A percentile compares a stretch with the other conserved stretches of the same genome.
Evolutionary conservation across 1,140 invertebrate species (phyloP).

Genomic region (Drosophila trapezifrons): DNA sequence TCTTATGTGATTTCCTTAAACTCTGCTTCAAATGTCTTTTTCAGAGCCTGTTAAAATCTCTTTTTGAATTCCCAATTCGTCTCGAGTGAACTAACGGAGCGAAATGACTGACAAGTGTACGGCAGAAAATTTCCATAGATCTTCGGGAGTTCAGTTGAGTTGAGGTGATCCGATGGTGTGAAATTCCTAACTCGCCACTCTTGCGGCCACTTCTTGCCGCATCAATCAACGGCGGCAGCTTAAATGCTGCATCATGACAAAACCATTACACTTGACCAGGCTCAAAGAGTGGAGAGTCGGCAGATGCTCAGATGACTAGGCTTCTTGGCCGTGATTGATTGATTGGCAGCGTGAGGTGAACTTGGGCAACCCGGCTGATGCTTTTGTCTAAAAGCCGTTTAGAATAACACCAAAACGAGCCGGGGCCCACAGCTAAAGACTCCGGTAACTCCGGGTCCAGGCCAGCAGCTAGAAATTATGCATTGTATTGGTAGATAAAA

Average conservation of each 20-base stretch:
- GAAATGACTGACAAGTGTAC: slow-evolving; percentile 59
- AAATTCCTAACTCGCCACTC: slow-evolving; percentile 76
- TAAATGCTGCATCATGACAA: slow-evolving; percentile 83
- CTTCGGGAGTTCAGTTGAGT: slow-evolving; percentile 10
- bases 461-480: slow-evolving; percentile 75
- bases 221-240: slow-evolving; percentile 80
- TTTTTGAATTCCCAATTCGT: slow-evolving; percentile 42
- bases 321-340: slow-evolving; percentile 79
- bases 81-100: slow-evolving; percentile 14
- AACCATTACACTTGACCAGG: slow-evolving; percentile 81
- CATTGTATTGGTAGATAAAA: slow-evolving; percentile 61
- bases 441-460: slow-evolving; percentile 29
- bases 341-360: slow-evolving; percentile 78
- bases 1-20: background rate
- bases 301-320: slow-evolving; percentile 79
- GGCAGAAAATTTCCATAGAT: slow-evolving; percentile 67
- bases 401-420: slow-evolving; percentile 74
- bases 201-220: slow-evolving; percentile 64
- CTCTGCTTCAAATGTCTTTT: background rate
- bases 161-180: slow-evolving; percentile 56
- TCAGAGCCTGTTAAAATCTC: background rate
- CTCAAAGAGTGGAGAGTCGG: slow-evolving; percentile 57
- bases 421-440: slow-evolving; percentile 26
- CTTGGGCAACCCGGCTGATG: slow-evolving; percentile 60
- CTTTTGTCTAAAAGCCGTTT: slow-evolving; percentile 82